Evolutionary conservation across 1,140 invertebrate species (phyloP).

Genomic region (Lasioglossum albipes): DNA sequence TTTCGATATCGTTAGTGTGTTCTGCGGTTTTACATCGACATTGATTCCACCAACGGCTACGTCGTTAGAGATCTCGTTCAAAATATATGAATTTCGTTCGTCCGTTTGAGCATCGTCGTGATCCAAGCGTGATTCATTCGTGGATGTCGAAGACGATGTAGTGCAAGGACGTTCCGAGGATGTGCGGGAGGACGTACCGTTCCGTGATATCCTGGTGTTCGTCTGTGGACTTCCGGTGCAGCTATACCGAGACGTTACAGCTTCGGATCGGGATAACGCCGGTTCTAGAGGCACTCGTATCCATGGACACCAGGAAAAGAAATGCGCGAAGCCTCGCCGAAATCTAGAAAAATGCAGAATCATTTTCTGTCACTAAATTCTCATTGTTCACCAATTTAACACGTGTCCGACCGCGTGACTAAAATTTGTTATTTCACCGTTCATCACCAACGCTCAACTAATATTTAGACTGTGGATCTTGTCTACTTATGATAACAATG

Average conservation of each 20-base stretch:
- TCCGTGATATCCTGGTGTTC: slow-evolving; percentile 85
- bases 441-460: too few species aligned
- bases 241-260: slow-evolving; percentile 85
- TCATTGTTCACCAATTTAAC: too few species aligned
- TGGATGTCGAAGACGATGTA: slow-evolving; percentile 65
- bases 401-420: too few species aligned
- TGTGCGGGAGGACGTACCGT: slow-evolving; percentile 82
- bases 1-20: not conserved
- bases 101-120: slow-evolving; percentile 28
- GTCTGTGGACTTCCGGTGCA: slow-evolving; percentile 86
- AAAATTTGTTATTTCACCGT: too few species aligned
- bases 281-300: slow-evolving; percentile 85
- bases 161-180: slow-evolving; percentile 68
- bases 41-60: slow-evolving; percentile 2
- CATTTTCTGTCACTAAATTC: not conserved
- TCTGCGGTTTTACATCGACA: not conserved
- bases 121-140: slow-evolving; percentile 64
- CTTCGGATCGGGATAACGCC: slow-evolving; percentile 80
- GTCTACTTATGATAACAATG: too few species aligned
- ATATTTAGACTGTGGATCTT: too few species aligned
- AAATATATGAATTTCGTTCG: slow-evolving; percentile 42
- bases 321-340: slow-evolving; percentile 91
- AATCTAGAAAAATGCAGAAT: slow-evolving; percentile 83
- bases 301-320: slow-evolving; percentile 91
- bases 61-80: slow-evolving; percentile 31